These are phyloP conservation scores for Melanotaenia trifasciata DNA, from an alignment of 2,797 vertebrate genomes.

Conservation along the genomic window DNA sequence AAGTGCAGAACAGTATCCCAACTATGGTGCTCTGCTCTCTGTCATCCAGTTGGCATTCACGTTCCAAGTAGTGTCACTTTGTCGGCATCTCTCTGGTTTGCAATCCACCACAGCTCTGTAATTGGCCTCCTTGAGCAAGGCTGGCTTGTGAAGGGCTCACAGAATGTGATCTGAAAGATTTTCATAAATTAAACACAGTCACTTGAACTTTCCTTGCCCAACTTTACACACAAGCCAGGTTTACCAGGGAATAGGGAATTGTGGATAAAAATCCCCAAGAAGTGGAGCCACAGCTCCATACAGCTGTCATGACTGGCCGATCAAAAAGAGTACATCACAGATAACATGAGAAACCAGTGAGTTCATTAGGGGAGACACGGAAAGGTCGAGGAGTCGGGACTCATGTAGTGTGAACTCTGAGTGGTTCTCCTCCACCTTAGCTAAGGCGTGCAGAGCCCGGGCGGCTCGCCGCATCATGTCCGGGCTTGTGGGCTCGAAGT, in stretches of 20 bases:
- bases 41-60: conserved; percentile 81
- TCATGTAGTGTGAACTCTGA: conserved; percentile 99
- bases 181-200: conserved; percentile 99
- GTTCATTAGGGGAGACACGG: conserved; percentile 98
- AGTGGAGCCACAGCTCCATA: conserved; percentile 91
- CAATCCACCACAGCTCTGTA: conserved; percentile 83
- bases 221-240: conserved; percentile 90
- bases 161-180: conserved; percentile 98
- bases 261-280: conserved; percentile 70
- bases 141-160: conserved; percentile 84
- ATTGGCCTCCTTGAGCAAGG: conserved; percentile 87
- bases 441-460: conserved; percentile 95
- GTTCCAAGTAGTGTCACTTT: conserved; percentile 80
- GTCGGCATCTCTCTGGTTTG: conserved; percentile 78
- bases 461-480: conserved; percentile 99
- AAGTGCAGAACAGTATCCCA: conserved; percentile 92
- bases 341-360: conserved; percentile 99
- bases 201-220: conserved; percentile 93
- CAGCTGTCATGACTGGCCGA: conserved; percentile 99
- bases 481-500: conserved; percentile 98
- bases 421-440: conserved; percentile 99
- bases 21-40: conserved; percentile 84
- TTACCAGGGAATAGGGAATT: conserved; percentile 65
- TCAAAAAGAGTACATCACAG: conserved; percentile 99
- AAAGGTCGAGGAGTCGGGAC: conserved; percentile 98